A percentile compares a stretch with the other conserved stretches of the same genome.
phyloP scores from a whole-genome alignment of 2,888 invertebrate genomes.

The Priocnemis perturbator region DNA sequence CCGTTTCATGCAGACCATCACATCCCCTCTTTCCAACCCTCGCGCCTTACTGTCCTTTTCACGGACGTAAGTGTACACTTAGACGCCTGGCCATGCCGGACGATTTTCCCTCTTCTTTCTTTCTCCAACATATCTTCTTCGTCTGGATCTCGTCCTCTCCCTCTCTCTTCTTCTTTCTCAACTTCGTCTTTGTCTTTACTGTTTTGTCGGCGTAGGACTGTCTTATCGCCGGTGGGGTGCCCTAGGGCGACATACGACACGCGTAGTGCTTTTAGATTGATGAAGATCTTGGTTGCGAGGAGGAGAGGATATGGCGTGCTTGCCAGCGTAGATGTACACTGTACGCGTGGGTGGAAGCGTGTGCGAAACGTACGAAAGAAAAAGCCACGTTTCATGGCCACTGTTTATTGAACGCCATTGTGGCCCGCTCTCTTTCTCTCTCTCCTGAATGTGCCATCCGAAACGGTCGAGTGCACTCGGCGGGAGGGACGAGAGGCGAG shows the following conservation, averaged over 20 bases:
- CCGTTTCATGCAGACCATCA: neutral
- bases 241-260: neutral
- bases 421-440: conserved; percentile 12
- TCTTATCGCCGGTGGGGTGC: neutral
- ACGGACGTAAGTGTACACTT: conserved; percentile 4
- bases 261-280: conserved; percentile 51
- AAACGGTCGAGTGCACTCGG: conserved; percentile 33
- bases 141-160: neutral
- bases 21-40: neutral
- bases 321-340: neutral
- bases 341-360: neutral
- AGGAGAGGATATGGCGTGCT: conserved; percentile 7
- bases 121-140: no score
- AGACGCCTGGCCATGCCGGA: neutral
- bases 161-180: neutral
- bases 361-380: conserved; percentile 3
- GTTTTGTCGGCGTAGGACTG: neutral
- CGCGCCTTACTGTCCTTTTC: neutral
- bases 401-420: conserved; percentile 38
- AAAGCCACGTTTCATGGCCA: conserved; percentile 17
- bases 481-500: conserved; percentile 14
- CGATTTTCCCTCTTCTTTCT: no score
- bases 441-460: conserved; percentile 28
- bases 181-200: neutral
- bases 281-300: conserved; percentile 43